Conservation (phyloP, 2,113 vertebrate species). For the Callithrix jacchus region DNA sequence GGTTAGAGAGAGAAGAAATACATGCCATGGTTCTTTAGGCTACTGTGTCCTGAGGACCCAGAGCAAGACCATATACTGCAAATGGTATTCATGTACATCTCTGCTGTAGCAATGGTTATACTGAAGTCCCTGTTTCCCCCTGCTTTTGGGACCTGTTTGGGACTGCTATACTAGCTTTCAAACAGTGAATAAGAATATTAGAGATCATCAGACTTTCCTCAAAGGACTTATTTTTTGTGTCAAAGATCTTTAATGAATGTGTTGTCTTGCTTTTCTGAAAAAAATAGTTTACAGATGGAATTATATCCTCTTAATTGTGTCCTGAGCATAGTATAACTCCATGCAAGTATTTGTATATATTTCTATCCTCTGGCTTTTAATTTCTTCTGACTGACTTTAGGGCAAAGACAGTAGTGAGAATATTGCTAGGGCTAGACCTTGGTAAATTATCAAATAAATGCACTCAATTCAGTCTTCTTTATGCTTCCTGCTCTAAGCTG, state of each 20-base stretch:
- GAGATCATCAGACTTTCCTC: not conserved
- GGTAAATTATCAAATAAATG: not conserved
- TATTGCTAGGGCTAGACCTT: not conserved
- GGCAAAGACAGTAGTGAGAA: not conserved
- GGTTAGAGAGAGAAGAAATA: not conserved
- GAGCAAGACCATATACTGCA: not conserved
- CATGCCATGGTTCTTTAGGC: not conserved
- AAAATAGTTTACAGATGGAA: not conserved
- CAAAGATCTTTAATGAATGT: not conserved
- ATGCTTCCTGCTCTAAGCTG: not conserved
- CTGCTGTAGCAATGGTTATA: not conserved
- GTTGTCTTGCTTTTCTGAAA: not conserved
- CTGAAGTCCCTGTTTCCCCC: not conserved
- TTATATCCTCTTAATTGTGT: not conserved
- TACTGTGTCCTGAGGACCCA: rapidly evolving
- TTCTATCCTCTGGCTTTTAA: not conserved
- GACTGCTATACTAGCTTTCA: not conserved
- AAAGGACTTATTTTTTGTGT: not conserved
- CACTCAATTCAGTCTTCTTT: not conserved
- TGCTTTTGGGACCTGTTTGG: not conserved
- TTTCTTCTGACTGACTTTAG: not conserved
- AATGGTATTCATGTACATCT: not conserved
- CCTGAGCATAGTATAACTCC: not conserved
- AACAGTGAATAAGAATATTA: not conserved
- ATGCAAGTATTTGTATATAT: not conserved